Conservation (phyloP, 2,888 invertebrate genomes). For the Lissonota sp. region DNA sequence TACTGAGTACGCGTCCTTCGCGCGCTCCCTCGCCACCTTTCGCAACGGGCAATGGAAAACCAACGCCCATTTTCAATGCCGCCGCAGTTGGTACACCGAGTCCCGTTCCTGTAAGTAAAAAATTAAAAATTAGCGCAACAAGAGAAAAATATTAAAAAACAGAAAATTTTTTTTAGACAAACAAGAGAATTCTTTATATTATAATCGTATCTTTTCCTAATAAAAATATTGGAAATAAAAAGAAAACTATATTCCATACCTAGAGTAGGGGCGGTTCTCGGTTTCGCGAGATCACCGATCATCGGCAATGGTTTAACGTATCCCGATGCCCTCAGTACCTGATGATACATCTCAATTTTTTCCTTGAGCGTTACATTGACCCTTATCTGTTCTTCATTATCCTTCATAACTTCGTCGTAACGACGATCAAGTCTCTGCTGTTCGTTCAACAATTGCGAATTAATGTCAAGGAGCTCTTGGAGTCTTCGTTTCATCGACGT, state of each 20-base stretch:
- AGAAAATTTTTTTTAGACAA: neutral
- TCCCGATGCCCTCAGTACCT: constrained; percentile 77
- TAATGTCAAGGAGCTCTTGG: constrained; percentile 90
- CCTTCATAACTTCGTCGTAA: constrained; percentile 91
- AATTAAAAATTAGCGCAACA: constrained; percentile 5
- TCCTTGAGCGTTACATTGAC: constrained; percentile 87
- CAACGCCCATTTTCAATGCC: constrained; percentile 94
- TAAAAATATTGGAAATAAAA: constrained; percentile 11
- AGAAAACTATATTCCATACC: constrained; percentile 70
- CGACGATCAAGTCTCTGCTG: constrained; percentile 90
- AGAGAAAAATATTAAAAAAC: neutral
- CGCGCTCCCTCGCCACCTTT: constrained; percentile 90
- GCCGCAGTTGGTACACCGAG: constrained; percentile 93
- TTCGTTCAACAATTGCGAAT: constrained; percentile 90
- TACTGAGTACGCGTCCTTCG: constrained; percentile 88
- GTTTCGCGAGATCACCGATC: constrained; percentile 77
- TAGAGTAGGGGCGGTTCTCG: constrained; percentile 76
- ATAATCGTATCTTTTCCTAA: constrained; percentile 1
- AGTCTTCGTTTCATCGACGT: constrained; percentile 91
- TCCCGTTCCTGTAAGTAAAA: constrained; percentile 72
- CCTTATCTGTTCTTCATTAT: constrained; percentile 88
- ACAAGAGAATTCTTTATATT: neutral
- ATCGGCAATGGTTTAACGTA: constrained; percentile 79
- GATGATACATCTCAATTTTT: constrained; percentile 83
- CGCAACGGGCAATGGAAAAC: constrained; percentile 89